Percentiles rank a stretch among this genome's conserved stretches.
phyloP scores from a whole-genome alignment of 2,113 vertebrate genomes.

The Ochotona curzoniae region DNA sequence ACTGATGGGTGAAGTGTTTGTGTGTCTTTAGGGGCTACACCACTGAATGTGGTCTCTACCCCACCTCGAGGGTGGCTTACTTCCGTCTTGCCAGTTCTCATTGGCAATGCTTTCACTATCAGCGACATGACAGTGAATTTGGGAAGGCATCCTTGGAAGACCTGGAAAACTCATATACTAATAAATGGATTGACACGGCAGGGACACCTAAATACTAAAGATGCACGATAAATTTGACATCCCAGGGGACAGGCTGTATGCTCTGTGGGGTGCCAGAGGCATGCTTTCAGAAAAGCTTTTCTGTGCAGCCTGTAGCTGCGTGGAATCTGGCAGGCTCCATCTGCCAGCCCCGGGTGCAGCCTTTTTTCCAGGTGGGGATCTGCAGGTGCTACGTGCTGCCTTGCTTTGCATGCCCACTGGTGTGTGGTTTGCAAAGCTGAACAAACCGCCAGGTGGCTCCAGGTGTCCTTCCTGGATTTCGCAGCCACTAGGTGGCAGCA shows the following conservation, averaged over 20 bases:
- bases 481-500: not conserved
- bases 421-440: not conserved
- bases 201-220: not conserved
- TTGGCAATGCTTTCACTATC: not conserved
- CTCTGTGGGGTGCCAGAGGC: not conserved
- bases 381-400: not conserved
- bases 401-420: not conserved
- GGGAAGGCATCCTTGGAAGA: not conserved
- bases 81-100: not conserved
- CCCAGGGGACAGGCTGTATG: not conserved
- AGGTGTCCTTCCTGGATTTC: not conserved
- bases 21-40: not conserved
- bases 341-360: not conserved
- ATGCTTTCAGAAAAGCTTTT: not conserved
- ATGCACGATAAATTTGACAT: not conserved
- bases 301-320: rapidly evolving
- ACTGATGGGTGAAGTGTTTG: rapidly evolving
- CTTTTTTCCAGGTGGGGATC: not conserved
- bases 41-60: not conserved
- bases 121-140: not conserved
- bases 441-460: not conserved
- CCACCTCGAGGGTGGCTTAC: not conserved
- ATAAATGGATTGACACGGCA: not conserved
- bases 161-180: not conserved
- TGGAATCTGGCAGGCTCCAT: not conserved